Evolutionary conservation across 2,113 vertebrate species (phyloP), one percentile per base, ranked within the genome.

Genomic region (Dissostichus mawsoni): DNA sequence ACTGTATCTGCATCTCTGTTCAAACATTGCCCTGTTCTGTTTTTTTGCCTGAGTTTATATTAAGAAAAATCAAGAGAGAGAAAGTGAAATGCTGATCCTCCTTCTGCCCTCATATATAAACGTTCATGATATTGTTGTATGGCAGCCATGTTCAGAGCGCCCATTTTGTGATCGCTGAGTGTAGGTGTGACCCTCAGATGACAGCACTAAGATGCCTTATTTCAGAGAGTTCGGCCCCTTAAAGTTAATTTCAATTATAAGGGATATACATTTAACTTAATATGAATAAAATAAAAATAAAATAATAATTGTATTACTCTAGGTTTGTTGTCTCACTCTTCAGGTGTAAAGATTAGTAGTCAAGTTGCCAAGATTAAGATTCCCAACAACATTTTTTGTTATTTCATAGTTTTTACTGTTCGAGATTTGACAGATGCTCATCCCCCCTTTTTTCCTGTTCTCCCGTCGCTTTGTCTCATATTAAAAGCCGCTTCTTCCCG

Each of bases 151-250:
- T 86, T 76, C n/a, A 48, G 17, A 58, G 72, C 41, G 18, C 12
- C 64, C 67, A 65, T 64, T 48, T 53, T 58, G 61, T 66, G 55
- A 36, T 77, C 0, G 62, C 76, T 68, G 85, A 75, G 59, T 50
- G 77, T 81, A 81, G 3, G 69, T 25, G 61, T 78, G 63, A 75
- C 75, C 69, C 44, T 78, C 41, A 67, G 62, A 56, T 68, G 55
- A 82, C 76, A 82, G 74, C 83, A 82, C 93, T 92, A 83, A 89
- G 90, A 90, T 93, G 94, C 94, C 94, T 95, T 95, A 91, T 80
- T 80, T 87, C 72, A 82, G 74, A 82, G 83, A 78, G 76, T 64
- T 87, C 78, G 29, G 50, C 68, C 83, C 64, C 62, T 79, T 81
- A 45, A 69, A 23, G 65, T 65, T 79, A 52, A 73, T 44, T 64